Evolutionary conservation across 2,888 invertebrate species (phyloP), one percentile per base, ranked within the genome.

Genomic region (Priocnemis perturbator): DNA sequence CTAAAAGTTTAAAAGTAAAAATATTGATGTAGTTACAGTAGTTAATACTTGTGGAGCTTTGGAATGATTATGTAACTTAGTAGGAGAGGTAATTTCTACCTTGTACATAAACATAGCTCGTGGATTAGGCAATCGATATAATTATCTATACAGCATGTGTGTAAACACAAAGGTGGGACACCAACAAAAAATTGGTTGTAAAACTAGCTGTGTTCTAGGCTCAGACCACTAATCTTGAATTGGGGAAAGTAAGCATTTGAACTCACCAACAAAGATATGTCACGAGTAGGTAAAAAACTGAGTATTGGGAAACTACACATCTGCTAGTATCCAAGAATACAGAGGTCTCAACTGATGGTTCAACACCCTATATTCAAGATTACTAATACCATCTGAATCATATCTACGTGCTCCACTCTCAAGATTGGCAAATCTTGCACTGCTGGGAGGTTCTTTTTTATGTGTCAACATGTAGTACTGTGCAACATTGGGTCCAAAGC

Each of bases 401-500:
- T 86, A 87, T 73, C 88, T 85, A 58, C 78, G 79, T 19, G 86
- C 81, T 48, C 87, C 85, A 57, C 71, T 86, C 71, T 88, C 83
- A 44, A 89, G 78, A 76, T 87, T 86, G 5, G 74, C 72, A 52
- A 86, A 88, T 76, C 89, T 83, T 15, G 85, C 74, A 59, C 69
- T 85, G 65, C 90, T 93, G 48, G 93, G 93, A 23, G 83, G 81
- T 81, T 93, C 93, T 69, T 92, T 92, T 62, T 90, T 90, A 83
- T 94, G 93, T 21, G 89, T 90, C 60, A 93, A 86, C 94, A 94
- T 94, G 44, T 93, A 92, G 84, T 95, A 95, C 64, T 91, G 91
- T 72, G 94, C 94, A 21, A 93, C 91, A 14, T 91, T 89, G 14
- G 94, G 93, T 59, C 93, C 92, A 88, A 95, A 95, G 67, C 95